Evolutionary conservation across 2,797 vertebrate species (phyloP).

Genomic region (Anniella stebbinsi): DNA sequence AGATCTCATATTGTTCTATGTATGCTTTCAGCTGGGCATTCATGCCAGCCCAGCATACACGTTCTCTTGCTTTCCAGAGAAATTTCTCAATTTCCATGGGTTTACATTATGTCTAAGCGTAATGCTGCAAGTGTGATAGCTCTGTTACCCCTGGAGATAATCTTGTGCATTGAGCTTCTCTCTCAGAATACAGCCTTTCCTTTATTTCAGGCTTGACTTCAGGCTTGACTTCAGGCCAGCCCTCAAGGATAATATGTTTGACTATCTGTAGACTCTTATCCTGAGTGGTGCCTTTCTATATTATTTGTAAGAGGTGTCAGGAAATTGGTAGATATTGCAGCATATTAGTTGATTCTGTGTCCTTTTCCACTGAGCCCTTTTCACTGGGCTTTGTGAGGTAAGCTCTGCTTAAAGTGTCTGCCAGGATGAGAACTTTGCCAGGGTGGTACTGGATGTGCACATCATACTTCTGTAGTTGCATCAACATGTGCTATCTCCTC

Average conservation of each 20-base stretch:
- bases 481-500: neutral
- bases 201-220: neutral
- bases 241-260: neutral
- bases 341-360: neutral
- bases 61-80: neutral
- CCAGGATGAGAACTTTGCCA: neutral
- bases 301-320: neutral
- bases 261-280: neutral
- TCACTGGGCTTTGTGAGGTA: neutral
- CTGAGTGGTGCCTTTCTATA: neutral
- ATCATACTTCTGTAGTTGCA: neutral
- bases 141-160: neutral
- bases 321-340: neutral
- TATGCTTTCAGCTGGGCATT: neutral
- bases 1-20: neutral
- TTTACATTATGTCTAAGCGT: neutral
- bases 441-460: neutral
- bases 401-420: neutral
- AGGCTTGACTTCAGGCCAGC: neutral
- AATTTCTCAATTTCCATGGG: neutral
- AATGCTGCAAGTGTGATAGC: neutral
- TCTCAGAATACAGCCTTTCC: no score
- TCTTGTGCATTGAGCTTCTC: neutral
- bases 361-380: neutral
- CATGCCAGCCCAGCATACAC: neutral